These are phyloP conservation scores for Melanotus villosus DNA, from an alignment of 2,888 invertebrate genomes.

Conservation along the genomic window DNA sequence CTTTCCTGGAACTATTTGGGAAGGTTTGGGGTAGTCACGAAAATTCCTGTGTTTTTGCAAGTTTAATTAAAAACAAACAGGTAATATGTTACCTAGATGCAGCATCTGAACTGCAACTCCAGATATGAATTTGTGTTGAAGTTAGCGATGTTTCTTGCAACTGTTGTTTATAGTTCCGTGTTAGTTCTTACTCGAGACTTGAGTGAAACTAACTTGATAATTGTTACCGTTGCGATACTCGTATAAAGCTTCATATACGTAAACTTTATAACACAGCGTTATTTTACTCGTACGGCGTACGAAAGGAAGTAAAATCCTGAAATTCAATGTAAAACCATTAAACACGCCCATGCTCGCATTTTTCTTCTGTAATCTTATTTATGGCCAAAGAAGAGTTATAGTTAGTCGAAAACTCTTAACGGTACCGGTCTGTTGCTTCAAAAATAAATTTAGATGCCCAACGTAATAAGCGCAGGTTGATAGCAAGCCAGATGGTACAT, in stretches of 20 bases:
- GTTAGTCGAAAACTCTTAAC: conserved; percentile 39
- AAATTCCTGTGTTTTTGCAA: not conserved
- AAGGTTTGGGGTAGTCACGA: conserved; percentile 5
- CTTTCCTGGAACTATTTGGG: not conserved
- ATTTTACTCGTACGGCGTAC: not conserved
- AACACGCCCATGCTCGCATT: conserved; percentile 42
- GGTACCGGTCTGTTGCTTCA: conserved; percentile 47
- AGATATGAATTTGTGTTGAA: conserved; percentile 5
- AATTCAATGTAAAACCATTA: conserved; percentile 29
- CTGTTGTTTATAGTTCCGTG: conserved; percentile 25
- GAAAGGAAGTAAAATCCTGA: not conserved
- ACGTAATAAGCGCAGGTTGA: conserved; percentile 29
- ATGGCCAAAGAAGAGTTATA: conserved; percentile 60
- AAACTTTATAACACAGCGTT: too few relatives aligned
- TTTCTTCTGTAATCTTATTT: conserved; percentile 57
- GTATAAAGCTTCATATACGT: too few relatives aligned
- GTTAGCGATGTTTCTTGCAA: conserved; percentile 14
- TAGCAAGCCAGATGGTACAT: conserved; percentile 33
- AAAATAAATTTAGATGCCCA: conserved; percentile 59
- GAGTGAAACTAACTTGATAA: conserved; percentile 35
- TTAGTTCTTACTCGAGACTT: conserved; percentile 32
- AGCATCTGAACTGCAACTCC: not conserved
- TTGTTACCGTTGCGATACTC: too few relatives aligned
- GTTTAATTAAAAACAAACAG: not conserved
- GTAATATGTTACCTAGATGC: too few relatives aligned